These are phyloP conservation scores for Ophonus ardosiacus DNA, from an alignment of 2,888 invertebrate species.

Conservation along the genomic window DNA sequence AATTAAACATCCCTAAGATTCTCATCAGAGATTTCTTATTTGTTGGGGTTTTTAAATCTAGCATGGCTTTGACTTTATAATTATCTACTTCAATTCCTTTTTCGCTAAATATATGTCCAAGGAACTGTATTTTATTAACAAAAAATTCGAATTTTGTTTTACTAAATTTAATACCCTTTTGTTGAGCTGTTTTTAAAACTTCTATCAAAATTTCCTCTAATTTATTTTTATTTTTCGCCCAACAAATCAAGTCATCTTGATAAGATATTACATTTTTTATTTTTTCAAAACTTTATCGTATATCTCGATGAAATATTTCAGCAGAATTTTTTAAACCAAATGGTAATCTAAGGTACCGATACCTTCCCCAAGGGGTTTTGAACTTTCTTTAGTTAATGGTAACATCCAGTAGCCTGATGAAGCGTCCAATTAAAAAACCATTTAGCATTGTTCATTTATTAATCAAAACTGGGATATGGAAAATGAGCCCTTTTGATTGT, in stretches of 20 bases:
- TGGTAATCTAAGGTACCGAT: background rate
- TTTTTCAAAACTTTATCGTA: conserved; percentile 1
- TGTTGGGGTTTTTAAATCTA: background rate
- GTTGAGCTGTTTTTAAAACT: too few relatives aligned
- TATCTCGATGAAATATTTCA: background rate
- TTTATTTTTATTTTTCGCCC: conserved; percentile 1
- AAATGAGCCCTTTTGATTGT: too few relatives aligned
- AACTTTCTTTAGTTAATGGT: background rate
- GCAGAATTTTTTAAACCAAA: background rate
- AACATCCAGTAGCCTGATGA: background rate
- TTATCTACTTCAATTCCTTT: too few relatives aligned
- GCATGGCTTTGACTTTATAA: too few relatives aligned
- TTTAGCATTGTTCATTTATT: too few relatives aligned
- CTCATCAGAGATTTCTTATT: background rate
- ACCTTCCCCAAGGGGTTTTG: background rate
- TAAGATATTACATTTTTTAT: background rate
- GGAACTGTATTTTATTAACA: background rate
- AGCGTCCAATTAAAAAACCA: conserved; percentile 3
- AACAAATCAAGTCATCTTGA: background rate
- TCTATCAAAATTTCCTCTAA: background rate
- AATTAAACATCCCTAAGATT: background rate
- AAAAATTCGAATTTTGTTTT: background rate
- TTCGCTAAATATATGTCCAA: too few relatives aligned
- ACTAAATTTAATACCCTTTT: conserved; percentile 1
- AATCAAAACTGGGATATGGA: too few relatives aligned